A percentile compares a stretch with the other conserved stretches of the same genome.
Evolutionary conservation across 2,113 vertebrate genomes (phyloP).

Genomic region (Grallaria varia): DNA sequence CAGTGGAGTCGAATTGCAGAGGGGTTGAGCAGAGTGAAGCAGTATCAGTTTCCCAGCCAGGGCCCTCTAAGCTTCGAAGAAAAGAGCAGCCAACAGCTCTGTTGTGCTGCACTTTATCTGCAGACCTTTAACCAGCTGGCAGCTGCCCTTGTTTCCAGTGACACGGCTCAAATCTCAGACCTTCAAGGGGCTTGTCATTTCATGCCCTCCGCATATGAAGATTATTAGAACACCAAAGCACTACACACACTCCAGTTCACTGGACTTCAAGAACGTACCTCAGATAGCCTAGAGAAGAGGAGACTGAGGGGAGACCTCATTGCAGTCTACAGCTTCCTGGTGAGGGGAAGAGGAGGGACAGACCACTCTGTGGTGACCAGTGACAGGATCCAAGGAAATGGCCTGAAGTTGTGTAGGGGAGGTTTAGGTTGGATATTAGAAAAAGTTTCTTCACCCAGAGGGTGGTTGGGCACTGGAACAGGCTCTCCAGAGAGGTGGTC

Average conservation of each 20-base stretch:
- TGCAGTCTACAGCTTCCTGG: fast-evolving
- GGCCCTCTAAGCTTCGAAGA: neutral
- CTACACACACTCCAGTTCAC: neutral
- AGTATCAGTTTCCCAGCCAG: neutral
- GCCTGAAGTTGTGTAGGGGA: neutral
- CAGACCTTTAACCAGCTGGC: neutral
- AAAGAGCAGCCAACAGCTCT: neutral
- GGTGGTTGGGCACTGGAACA: neutral
- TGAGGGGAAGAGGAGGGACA: neutral
- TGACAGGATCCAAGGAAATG: neutral
- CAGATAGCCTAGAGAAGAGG: neutral
- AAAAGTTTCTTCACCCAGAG: neutral
- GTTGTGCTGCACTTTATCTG: neutral
- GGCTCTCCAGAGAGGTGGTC: neutral
- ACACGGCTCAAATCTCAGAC: neutral
- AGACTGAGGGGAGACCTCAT: neutral
- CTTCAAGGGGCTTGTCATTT: neutral
- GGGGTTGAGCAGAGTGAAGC: neutral
- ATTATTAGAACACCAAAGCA: neutral
- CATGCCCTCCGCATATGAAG: neutral
- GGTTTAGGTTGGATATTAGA: neutral
- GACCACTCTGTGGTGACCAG: neutral
- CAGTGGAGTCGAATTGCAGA: neutral
- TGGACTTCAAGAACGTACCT: neutral
- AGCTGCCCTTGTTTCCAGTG: neutral